These are phyloP conservation scores for Epinotia bilunana DNA, from an alignment of 2,888 invertebrate genomes.

Conservation along the genomic window DNA sequence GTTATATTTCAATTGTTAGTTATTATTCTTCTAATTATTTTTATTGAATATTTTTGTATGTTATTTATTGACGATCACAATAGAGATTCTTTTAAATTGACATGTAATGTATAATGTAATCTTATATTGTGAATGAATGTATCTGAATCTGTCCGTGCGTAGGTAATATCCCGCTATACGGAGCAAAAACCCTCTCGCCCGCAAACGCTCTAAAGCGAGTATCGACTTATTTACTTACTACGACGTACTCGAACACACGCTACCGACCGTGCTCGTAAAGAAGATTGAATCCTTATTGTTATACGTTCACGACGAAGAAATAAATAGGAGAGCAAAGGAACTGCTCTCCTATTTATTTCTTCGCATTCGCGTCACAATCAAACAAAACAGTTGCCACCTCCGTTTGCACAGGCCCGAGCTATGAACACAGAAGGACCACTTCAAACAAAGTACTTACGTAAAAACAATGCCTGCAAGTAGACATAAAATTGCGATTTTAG, in stretches of 20 bases:
- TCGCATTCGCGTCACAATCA: constrained; percentile 27
- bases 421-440: neutral
- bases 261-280: neutral
- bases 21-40: no score
- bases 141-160: no score
- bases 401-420: neutral
- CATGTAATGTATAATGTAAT: no score
- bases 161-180: no score
- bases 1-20: no score
- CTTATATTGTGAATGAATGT: no score
- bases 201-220: neutral
- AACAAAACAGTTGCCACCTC: constrained; percentile 33
- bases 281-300: constrained; percentile 34
- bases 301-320: constrained; percentile 15
- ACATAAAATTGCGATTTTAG: neutral
- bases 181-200: no score
- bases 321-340: no score
- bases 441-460: neutral
- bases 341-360: constrained; percentile 22
- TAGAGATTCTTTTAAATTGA: no score
- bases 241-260: neutral
- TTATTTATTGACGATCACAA: no score
- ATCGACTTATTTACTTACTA: neutral
- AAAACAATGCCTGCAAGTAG: neutral
- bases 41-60: no score